Conservation (phyloP, 2,113 vertebrate genomes). For the Muntiacus muntjak region DNA sequence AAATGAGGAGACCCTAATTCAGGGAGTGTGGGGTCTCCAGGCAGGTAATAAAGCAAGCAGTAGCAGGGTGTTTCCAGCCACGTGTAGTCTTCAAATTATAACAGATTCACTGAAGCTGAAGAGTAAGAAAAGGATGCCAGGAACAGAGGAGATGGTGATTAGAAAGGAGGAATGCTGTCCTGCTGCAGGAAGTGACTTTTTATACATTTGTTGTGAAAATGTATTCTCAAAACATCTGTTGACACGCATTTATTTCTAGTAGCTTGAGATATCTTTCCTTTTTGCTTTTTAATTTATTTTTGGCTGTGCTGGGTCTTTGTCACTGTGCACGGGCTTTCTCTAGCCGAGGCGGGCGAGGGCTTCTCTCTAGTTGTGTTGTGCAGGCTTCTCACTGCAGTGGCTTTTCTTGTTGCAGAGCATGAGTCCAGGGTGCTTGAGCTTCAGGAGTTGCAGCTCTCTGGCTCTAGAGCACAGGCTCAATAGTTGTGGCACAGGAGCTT, state of each 20-base stretch:
- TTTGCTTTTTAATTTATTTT: not conserved
- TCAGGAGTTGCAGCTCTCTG: not conserved
- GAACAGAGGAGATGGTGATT: not conserved
- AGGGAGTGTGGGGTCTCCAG: not conserved
- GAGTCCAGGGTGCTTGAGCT: not conserved
- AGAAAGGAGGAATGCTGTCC: not conserved
- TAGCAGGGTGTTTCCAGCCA: not conserved
- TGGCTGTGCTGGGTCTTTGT: not conserved
- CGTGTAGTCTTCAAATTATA: not conserved
- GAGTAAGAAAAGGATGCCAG: not conserved
- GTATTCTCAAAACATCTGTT: not conserved
- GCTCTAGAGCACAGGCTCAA: not conserved
- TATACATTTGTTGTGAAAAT: not conserved
- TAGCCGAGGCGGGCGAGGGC: not conserved
- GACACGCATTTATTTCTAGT: not conserved
- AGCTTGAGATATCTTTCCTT: not conserved
- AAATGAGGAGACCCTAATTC: not conserved
- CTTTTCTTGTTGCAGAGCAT: not conserved
- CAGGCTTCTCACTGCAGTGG: not conserved
- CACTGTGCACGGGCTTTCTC: rapidly evolving
- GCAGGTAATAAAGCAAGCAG: not conserved
- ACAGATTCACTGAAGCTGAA: not conserved
- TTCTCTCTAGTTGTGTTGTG: not conserved
- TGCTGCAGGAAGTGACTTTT: not conserved
- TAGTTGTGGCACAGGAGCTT: not conserved